These are phyloP conservation scores for Sycophaga agraensis DNA, from an alignment of 1,140 invertebrate species.

Conservation along the genomic window DNA sequence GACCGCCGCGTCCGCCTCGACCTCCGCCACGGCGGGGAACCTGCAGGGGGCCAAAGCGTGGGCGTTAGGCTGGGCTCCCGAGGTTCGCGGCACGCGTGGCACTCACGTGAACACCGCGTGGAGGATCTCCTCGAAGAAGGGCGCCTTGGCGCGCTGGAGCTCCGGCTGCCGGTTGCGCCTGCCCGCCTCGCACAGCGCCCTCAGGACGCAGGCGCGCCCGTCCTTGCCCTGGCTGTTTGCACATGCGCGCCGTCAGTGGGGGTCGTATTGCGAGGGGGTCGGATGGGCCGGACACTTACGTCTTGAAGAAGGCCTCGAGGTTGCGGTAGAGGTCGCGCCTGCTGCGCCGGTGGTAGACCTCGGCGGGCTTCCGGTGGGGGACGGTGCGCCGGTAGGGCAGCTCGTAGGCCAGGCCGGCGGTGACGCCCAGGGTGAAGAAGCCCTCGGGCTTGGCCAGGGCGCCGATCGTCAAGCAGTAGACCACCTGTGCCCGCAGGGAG, in stretches of 20 bases:
- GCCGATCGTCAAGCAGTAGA: constrained; percentile 67
- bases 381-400: constrained; percentile 61
- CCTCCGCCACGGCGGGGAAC: constrained; percentile 5
- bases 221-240: constrained; percentile 57
- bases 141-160: constrained; percentile 43
- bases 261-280: no score
- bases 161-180: constrained; percentile 39
- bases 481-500: constrained; percentile 58
- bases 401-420: constrained; percentile 73
- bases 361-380: constrained; percentile 44
- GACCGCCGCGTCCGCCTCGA: not conserved
- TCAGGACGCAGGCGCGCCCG: constrained; percentile 61
- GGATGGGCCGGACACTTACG: no score
- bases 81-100: no score
- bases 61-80: no score
- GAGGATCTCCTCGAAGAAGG: constrained; percentile 62
- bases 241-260: no score
- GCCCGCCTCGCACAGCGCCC: constrained; percentile 60
- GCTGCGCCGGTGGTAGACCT: constrained; percentile 55
- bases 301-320: constrained; percentile 51
- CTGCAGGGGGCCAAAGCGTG: not conserved
- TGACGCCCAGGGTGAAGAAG: constrained; percentile 68
- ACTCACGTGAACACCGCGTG: constrained; percentile 64
- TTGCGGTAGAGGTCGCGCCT: constrained; percentile 55
- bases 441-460: constrained; percentile 59